Base-by-base conservation (phyloP, 2,113 vertebrate species). In the Sinosuthora webbiana region DNA sequence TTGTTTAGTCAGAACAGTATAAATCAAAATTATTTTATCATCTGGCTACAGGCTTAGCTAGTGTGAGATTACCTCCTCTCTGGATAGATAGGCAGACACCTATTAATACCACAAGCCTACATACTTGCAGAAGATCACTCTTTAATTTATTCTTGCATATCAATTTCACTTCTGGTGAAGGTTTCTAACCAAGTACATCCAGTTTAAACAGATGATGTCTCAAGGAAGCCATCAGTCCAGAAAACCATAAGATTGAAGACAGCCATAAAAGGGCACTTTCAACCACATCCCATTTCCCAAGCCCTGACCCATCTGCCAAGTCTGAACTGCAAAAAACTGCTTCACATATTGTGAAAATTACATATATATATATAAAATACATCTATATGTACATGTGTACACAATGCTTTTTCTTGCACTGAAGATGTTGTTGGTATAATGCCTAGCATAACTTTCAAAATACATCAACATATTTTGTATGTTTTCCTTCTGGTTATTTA, bases 391-490 rank as follows among this genome's bases (percentile, higher is more conserved):
- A 28, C 11, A 41, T 35, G 41, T 9, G 59, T 6, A 63, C 20
- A 35, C 10, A 30, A 49, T 45, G 19, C 1, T 50, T 93, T 39
- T 68, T 83, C 53, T 79, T 47, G 47, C 59, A 39, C 11, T 47
- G 41, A 90, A 77, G 53, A 56, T 24, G 35, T 28, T 39, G 17
- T 8, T 57, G 27, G 19, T 87, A 42, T 53, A 77, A 77, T n/a
- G 7, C 19, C 44, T 81, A 31, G 20, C 7, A 41, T 35, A 70
- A 37, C 14, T 70, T 79, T 15, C 1, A 44, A 65, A 84, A 53
- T 15, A 31, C 0, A 2, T 49, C 14, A 15, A 20, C 0, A 0
- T 31, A 49, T 70, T 83, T 64, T 42, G 5, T 16, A 85, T 28
- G 15, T 59, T 93, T 87, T 93, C 33, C 9, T 81, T 74, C 30